phyloP scores from a whole-genome alignment of 2,797 vertebrate genomes.

The Rhynchotus rufescens region DNA sequence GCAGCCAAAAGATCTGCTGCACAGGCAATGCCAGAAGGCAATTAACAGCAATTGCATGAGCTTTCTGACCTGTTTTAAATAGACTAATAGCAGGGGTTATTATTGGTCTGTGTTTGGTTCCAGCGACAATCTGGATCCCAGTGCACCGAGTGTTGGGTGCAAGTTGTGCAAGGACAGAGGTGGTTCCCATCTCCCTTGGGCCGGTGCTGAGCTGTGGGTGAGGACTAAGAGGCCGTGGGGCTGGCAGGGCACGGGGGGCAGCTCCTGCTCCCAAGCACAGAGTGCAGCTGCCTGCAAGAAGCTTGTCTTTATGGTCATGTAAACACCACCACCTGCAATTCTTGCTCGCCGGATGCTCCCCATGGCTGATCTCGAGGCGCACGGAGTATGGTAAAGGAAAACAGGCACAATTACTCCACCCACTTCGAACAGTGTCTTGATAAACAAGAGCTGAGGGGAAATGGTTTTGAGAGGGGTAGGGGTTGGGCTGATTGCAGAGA shows the following conservation, averaged over 20 bases:
- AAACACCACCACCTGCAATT: neutral
- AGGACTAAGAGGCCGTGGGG: neutral
- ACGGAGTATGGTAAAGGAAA: neutral
- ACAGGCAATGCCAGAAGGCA: constrained; percentile 18
- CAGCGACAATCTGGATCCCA: neutral
- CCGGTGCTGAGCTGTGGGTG: neutral
- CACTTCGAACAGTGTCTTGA: neutral
- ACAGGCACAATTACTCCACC: neutral
- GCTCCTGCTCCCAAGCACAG: neutral
- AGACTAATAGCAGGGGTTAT: neutral
- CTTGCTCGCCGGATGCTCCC: neutral
- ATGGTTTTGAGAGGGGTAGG: neutral
- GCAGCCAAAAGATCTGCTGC: constrained; percentile 10
- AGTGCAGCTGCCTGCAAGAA: neutral
- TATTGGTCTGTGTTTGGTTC: neutral
- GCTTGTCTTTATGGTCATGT: neutral
- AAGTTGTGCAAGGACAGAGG: neutral
- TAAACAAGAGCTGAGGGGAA: neutral
- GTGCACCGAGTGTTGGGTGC: neutral
- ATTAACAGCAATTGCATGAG: constrained; percentile 30
- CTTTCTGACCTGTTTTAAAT: constrained; percentile 33
- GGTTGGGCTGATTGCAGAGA: neutral
- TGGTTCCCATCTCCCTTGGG: neutral
- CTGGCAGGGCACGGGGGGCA: neutral
- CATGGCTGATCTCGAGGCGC: neutral